Base-by-base conservation (phyloP, 2,888 invertebrate species). In the Harpalus rufipes region DNA sequence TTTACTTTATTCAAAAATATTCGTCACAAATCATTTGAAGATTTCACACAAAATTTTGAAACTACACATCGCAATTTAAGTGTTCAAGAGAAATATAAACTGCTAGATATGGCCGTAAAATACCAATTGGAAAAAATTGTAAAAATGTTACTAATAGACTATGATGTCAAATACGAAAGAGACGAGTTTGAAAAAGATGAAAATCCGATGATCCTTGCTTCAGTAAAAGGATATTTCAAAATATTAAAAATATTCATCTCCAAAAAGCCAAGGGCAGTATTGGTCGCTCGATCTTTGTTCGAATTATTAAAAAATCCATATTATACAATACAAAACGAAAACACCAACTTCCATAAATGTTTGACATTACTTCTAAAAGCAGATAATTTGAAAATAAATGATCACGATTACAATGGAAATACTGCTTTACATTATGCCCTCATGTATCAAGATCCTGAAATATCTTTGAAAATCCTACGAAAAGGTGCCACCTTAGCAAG, bases 401-500 rank as follows among this genome's bases (percentile, higher is more conserved):
- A 87, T 72, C 85, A 86, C 21, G 89, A 89, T 79, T 82, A 85
- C 10, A 87, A 88, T 14, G 86, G 87, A 14, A 90, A 90, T 51
- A 87, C 89, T 0, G 88, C 89, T 0, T 90, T 97, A 41, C 96
- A 96, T 90, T 96, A 95, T 88, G 96, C 96, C 0, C 94, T 95
- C 0, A 93, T 95, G 88, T 94, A 94, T 87, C 94, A 95, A 14
- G 94, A 95, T 87, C 91, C 92, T 16, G 92, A 93, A 83, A 94
- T 94, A 0, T 93, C 95, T 4, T 90, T 93, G 81, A 92, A 93
- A 76, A 91, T 97, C 68, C 90, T 97, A 8, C 91, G 93, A 80
- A 92, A 93, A 81, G 96, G 96, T 16, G 95, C 96, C 10, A 96
- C 95, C 88, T 92, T 97, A 39, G 96, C 96, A 0, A 92, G 94